Conservation (phyloP, 2,797 vertebrate species). For the Acanthurus tractus region DNA sequence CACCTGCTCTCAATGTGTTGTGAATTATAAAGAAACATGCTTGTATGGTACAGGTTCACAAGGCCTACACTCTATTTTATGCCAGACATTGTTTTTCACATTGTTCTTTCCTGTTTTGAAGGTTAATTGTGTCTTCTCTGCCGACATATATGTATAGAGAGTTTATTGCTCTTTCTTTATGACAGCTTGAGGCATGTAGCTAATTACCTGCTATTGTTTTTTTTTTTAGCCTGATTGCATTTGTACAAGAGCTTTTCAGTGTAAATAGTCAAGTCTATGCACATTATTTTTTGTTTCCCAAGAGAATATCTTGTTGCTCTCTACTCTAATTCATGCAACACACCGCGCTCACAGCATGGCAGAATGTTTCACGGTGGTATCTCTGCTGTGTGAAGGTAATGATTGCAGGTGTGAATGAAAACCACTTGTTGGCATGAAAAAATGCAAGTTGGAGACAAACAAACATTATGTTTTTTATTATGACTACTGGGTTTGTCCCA, state of each 20-base stretch:
- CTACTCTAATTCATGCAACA: slow-evolving; percentile 60
- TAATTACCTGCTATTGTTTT: slow-evolving; percentile 24
- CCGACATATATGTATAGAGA: not conserved
- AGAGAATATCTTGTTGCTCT: slow-evolving; percentile 51
- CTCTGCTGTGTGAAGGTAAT: slow-evolving; percentile 76
- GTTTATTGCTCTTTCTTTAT: not conserved
- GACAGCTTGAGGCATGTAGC: slow-evolving; percentile 32
- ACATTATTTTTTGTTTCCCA: slow-evolving; percentile 53
- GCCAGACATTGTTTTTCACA: not conserved
- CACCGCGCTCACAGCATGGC: slow-evolving; percentile 72
- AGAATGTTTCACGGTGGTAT: slow-evolving; percentile 64
- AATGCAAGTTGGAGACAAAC: slow-evolving; percentile 62
- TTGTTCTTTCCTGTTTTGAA: slow-evolving; percentile 19
- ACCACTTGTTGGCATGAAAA: slow-evolving; percentile 79
- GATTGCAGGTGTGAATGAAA: slow-evolving; percentile 79
- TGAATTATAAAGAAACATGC: slow-evolving; percentile 43
- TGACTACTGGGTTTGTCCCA: slow-evolving; percentile 61
- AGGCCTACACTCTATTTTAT: not conserved
- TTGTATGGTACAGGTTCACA: slow-evolving; percentile 18
- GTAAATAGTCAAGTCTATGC: slow-evolving; percentile 20
- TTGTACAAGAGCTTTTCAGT: slow-evolving; percentile 26
- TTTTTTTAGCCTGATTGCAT: slow-evolving; percentile 22
- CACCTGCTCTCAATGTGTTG: slow-evolving; percentile 50
- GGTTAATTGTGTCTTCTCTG: not conserved
- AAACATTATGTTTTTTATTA: slow-evolving; percentile 64